A percentile compares a stretch with the other conserved stretches of the same genome.
These are phyloP conservation scores for Cavia aperea DNA, from an alignment of 2,113 vertebrate genomes.

Conservation along the genomic window DNA sequence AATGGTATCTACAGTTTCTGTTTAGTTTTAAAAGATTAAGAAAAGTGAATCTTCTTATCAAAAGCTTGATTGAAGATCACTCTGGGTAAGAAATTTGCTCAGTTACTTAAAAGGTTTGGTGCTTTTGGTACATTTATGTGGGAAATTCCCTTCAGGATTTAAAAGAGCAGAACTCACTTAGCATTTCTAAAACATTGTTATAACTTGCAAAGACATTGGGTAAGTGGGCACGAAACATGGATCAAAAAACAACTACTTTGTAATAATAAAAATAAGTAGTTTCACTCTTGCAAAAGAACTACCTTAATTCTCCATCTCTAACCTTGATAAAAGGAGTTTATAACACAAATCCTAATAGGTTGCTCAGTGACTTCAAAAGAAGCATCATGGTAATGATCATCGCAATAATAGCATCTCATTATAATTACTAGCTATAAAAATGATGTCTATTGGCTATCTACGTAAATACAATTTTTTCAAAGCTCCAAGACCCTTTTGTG, in stretches of 20 bases:
- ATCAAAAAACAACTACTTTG: not conserved
- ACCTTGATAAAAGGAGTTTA: not conserved
- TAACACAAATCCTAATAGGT: not conserved
- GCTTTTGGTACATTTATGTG: not conserved
- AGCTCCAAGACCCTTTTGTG: not conserved
- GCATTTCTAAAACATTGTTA: not conserved
- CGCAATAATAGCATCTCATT: not conserved
- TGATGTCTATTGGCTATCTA: not conserved
- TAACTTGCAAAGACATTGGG: not conserved
- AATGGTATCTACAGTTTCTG: not conserved
- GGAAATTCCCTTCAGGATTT: not conserved
- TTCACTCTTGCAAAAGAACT: not conserved
- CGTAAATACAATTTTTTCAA: not conserved
- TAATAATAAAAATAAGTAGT: not conserved
- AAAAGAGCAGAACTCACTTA: not conserved
- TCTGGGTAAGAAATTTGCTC: not conserved
- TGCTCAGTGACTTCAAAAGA: slow-evolving; percentile 3
- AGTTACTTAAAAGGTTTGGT: not conserved
- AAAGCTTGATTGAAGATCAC: not conserved
- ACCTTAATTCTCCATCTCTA: not conserved
- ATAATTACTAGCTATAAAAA: not conserved
- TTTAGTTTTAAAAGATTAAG: not conserved
- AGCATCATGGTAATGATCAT: not conserved
- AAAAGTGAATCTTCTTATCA: not conserved
- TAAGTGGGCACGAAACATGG: not conserved